Evolutionary conservation across 37 sponge, comb jelly and placozoan genomes (phyloP).

Genomic region (Halichondria panicea): DNA sequence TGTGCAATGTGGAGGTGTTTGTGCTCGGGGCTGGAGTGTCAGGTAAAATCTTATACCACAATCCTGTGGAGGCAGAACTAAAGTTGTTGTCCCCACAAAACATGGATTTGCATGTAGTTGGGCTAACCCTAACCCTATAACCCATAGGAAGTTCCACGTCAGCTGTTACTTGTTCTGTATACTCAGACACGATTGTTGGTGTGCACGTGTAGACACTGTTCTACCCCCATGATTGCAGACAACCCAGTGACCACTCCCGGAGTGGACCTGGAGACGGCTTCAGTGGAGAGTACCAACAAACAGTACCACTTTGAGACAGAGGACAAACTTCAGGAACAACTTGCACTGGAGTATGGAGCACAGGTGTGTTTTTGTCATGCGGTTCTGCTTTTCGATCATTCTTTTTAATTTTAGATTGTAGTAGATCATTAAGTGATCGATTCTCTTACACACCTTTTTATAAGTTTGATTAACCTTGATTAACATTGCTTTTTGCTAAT

Average conservation of each 20-base stretch:
- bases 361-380: no score
- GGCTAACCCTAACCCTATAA: no score
- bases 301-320: slow-evolving; percentile 48
- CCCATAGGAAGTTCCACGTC: no score
- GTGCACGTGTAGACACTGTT: not conserved
- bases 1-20: slow-evolving; percentile 54
- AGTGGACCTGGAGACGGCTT: not conserved
- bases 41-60: slow-evolving; percentile 34
- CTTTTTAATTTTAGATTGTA: no score
- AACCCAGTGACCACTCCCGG: not conserved
- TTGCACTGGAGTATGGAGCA: slow-evolving; percentile 11
- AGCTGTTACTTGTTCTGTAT: no score
- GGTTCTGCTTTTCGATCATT: no score
- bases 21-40: slow-evolving; percentile 51
- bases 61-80: not conserved
- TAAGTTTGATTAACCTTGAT: no score
- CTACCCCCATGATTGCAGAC: not conserved
- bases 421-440: no score
- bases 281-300: slow-evolving; percentile 7
- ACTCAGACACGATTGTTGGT: no score
- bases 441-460: no score
- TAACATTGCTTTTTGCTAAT: not conserved
- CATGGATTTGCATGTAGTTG: no score
- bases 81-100: no score
- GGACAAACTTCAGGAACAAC: not conserved